phyloP scores from a whole-genome alignment of 2,797 vertebrate genomes.

The Holocentrus rufus region DNA sequence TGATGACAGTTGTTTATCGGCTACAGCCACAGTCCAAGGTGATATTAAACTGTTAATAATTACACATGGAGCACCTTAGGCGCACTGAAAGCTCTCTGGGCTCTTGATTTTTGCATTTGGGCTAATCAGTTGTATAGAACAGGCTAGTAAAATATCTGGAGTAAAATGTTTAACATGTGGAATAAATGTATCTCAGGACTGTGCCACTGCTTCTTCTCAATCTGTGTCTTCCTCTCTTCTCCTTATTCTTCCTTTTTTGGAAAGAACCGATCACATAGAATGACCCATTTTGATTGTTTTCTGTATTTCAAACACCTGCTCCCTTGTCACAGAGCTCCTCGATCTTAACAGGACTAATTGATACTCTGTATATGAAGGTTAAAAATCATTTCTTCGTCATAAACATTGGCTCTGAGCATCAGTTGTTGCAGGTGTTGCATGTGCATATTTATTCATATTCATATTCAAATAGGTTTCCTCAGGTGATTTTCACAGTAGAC shows the following conservation, averaged over 20 bases:
- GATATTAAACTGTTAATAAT: not conserved
- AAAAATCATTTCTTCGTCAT: not conserved
- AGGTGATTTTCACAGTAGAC: not conserved
- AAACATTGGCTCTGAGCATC: not conserved
- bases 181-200: not conserved
- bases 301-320: not conserved
- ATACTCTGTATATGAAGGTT: not conserved
- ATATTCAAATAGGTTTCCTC: not conserved
- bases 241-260: constrained; percentile 37
- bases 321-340: no score
- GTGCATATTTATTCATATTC: no score
- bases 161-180: no score
- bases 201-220: constrained; percentile 14
- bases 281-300: constrained; percentile 4
- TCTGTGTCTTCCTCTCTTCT: not conserved
- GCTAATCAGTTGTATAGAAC: no score
- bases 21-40: not conserved
- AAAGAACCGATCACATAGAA: constrained; percentile 18
- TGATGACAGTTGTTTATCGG: constrained; percentile 1
- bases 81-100: no score
- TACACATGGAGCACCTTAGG: not conserved
- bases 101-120: no score
- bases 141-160: no score
- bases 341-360: no score
- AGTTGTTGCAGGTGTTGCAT: not conserved